Evolutionary conservation across 2,113 vertebrate species (phyloP), one percentile per base, ranked within the genome.

Genomic region (Pygoscelis antarcticus): DNA sequence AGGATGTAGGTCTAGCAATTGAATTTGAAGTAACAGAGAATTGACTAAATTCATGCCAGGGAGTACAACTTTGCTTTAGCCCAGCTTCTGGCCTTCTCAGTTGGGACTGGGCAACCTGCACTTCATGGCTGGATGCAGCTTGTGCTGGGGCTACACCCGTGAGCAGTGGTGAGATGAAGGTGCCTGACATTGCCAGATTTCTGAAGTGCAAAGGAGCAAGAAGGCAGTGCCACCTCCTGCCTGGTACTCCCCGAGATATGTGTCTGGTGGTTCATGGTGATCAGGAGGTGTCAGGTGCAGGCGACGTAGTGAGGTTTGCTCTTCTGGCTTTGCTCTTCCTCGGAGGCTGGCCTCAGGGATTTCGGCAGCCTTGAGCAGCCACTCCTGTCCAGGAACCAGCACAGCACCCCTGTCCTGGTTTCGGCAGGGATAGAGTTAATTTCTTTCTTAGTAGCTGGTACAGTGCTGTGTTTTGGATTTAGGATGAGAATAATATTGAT

Each of bases 71-170:
- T 49, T 54, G 46, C 9, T 49, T 44, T 68, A 68, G 30, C 4
- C 23, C 21, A 18, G 2, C 8, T 62, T 68, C 57, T 89, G 38
- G 32, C 7, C 25, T 66, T 89, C 22, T 19, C 34, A 15, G 7
- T 20, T 0, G 2, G 21, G 30, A 29, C 32, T 26, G 30, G 42
- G 8, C 36, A 57, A 13, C 10, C 8, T 58, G 23, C n/a, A 11
- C 7, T 38, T 36, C 23, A 8, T 3, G 6, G 38, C 54, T 64
- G 51, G 25, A 42, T 42, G 55, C 11, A 87, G 58, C 40, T 83
- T 54, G 8, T 0, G 0, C 34, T 32, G 15, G 18, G 16, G 12
- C 47, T 36, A 14, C 11, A 16, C 9, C 18, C 0, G 0, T 47
- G 40, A 61, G 25, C 44, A 27, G 36, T 1, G 9, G 12, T 57